These are phyloP conservation scores for Goniozus legneri DNA, from an alignment of 1,140 invertebrate species.

Conservation along the genomic window DNA sequence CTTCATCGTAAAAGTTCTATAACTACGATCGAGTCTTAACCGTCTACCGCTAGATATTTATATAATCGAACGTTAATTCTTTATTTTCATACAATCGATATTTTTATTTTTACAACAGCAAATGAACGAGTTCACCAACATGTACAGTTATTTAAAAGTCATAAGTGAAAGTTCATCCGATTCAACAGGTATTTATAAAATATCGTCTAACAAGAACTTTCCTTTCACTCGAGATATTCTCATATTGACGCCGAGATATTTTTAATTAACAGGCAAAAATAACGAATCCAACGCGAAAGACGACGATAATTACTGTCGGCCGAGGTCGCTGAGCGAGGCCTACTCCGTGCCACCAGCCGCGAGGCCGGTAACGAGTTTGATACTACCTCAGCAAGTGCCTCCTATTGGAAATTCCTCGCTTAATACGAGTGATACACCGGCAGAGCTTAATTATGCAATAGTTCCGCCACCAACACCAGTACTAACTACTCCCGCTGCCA, in stretches of 20 bases:
- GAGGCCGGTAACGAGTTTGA: constrained; percentile 42
- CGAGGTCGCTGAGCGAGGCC: constrained; percentile 54
- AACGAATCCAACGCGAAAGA: constrained; percentile 31
- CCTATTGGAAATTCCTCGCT: constrained; percentile 18
- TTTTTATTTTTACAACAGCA: too few relatives aligned
- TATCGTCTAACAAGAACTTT: too few relatives aligned
- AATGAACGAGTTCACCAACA: constrained; percentile 77
- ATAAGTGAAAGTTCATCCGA: constrained; percentile 58
- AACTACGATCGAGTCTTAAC: too few relatives aligned
- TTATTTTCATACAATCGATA: too few relatives aligned
- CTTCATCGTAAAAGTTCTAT: too few relatives aligned
- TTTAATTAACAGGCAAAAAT: too few relatives aligned
- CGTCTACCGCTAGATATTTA: too few relatives aligned
- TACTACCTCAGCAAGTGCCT: constrained; percentile 25
- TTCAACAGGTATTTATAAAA: constrained; percentile 35
- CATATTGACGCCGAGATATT: too few relatives aligned
- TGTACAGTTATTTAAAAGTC: constrained; percentile 80
- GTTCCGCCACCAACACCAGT: constrained; percentile 45
- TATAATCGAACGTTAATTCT: too few relatives aligned
- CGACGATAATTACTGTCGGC: constrained; percentile 58
- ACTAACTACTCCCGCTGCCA: constrained; percentile 18
- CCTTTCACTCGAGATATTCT: too few relatives aligned
- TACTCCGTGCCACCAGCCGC: constrained; percentile 56
- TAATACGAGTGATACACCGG: constrained; percentile 21
- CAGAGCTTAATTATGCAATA: constrained; percentile 53